Base-by-base conservation (phyloP, 2,888 invertebrate genomes). In the Rotaria sp. region DNA sequence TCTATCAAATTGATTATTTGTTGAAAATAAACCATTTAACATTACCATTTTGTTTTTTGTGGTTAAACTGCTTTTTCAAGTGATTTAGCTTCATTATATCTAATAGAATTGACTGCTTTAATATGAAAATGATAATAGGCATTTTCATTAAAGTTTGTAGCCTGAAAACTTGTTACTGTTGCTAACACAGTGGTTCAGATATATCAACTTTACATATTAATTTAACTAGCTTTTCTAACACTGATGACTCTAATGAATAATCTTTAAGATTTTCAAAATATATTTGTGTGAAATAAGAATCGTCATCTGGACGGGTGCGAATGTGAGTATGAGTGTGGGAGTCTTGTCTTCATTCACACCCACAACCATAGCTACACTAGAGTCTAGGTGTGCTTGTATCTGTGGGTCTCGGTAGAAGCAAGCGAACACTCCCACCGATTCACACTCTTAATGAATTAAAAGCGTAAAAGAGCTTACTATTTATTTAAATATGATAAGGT, bases 221-320 rank as follows among this genome's bases (percentile, higher is more conserved):
- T n/a, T 84, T 48, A 8, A 84, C 45, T 11, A 55, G 80, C 18
- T 52, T 41, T 35, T 84, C 84, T 50, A 84, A 84, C 21, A 57
- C 67, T 52, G 84, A 41, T 35, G 86, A 38, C 55, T 59, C 67
- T 15, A 59, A 10, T n/a, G 84, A 57, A 8, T 59, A 38, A n/a
- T 84, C 86, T 59, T 86, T 84, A 26, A 48, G 24, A 41, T 86
- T 86, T 74, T 86, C 86, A 0, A 84, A 84, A 84, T 84, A 86
- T 24, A 86, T 45, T 84, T 86, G 84, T 35, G 84, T 84, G 8
- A 75, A 26, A 75, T 86, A 86, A 38, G 57, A 48, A 74, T 57
- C 84, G 8, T 57, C 84, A 75, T 86, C 86, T 8, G 84, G 84
- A n/a, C n/a, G n/a, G n/a, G n/a, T n/a, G n/a, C n/a, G n/a, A n/a